A percentile compares a stretch with the other conserved stretches of the same genome.
Evolutionary conservation across 2,888 invertebrate genomes (phyloP).

Genomic region (Buathra laborator): DNA sequence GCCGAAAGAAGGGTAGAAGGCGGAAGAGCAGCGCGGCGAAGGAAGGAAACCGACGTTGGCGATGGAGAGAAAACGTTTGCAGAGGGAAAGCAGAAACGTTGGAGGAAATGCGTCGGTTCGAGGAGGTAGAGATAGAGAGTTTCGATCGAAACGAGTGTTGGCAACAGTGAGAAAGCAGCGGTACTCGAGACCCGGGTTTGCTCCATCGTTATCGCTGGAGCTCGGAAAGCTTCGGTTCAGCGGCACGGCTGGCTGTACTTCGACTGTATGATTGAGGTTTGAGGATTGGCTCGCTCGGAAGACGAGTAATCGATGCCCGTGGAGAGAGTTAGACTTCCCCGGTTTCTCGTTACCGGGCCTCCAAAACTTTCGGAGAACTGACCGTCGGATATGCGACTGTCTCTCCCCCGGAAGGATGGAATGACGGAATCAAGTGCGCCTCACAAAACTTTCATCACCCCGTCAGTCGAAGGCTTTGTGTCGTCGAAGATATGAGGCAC

Average conservation of each 20-base stretch:
- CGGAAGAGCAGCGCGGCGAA: constrained; percentile 28
- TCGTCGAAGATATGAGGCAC: too few species aligned
- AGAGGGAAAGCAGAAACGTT: constrained; percentile 16
- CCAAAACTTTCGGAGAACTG: constrained; percentile 6
- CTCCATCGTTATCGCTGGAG: constrained; percentile 32
- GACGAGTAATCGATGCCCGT: constrained; percentile 32
- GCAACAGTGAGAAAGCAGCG: constrained; percentile 19
- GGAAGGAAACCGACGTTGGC: constrained; percentile 21
- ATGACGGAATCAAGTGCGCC: background rate
- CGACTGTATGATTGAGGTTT: constrained; percentile 20
- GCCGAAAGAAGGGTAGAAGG: background rate
- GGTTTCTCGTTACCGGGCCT: constrained; percentile 23
- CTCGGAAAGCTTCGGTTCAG: constrained; percentile 12
- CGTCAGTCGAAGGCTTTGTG: background rate
- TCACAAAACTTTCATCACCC: background rate
- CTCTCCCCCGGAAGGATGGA: background rate
- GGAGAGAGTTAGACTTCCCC: constrained; percentile 17
- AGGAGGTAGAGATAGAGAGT: background rate
- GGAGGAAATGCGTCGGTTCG: constrained; percentile 18
- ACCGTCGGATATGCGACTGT: constrained; percentile 18
- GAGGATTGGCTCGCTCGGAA: constrained; percentile 5
- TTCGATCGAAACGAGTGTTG: constrained; percentile 27
- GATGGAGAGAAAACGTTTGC: constrained; percentile 19
- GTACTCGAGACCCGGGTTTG: background rate
- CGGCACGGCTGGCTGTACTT: background rate